phyloP scores from a whole-genome alignment of 2,113 vertebrate species.

The Poeciliopsis retropinna region DNA sequence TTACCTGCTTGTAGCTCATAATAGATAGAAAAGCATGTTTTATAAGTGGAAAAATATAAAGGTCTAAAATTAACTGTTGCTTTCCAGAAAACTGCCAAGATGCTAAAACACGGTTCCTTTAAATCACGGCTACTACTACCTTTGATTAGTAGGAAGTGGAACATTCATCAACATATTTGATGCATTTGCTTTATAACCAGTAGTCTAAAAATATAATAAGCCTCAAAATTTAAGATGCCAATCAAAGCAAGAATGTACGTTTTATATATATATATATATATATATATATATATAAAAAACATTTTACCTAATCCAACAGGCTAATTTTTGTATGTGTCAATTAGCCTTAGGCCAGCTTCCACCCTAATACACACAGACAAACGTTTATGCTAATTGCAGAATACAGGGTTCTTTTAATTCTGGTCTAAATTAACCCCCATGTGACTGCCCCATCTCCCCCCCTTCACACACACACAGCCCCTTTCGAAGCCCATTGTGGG shows the following conservation, averaged over 20 bases:
- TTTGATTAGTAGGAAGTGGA: no score
- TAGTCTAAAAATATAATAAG: no score
- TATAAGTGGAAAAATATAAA: not conserved
- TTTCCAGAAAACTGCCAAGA: no score
- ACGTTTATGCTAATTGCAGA: constrained; percentile 52
- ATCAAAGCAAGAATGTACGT: not conserved
- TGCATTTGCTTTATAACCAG: no score
- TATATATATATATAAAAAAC: not conserved
- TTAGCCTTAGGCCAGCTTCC: constrained; percentile 47
- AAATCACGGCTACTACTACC: no score
- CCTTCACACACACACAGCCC: constrained; percentile 12
- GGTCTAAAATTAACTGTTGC: not conserved
- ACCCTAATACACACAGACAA: not conserved
- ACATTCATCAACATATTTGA: no score
- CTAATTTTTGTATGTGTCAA: constrained; percentile 48
- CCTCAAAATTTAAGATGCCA: no score
- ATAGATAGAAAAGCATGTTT: not conserved
- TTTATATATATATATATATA: no score
- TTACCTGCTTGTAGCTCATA: not conserved
- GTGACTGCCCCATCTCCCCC: constrained; percentile 40
- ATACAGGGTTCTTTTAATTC: constrained; percentile 62
- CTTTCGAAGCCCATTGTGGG: constrained; percentile 60
- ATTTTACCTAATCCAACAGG: constrained; percentile 11
- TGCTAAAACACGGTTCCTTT: no score
- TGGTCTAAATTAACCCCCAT: constrained; percentile 65